Base-by-base conservation (phyloP, 2,888 invertebrate genomes). In the Mongoloraphidia duomilia region DNA sequence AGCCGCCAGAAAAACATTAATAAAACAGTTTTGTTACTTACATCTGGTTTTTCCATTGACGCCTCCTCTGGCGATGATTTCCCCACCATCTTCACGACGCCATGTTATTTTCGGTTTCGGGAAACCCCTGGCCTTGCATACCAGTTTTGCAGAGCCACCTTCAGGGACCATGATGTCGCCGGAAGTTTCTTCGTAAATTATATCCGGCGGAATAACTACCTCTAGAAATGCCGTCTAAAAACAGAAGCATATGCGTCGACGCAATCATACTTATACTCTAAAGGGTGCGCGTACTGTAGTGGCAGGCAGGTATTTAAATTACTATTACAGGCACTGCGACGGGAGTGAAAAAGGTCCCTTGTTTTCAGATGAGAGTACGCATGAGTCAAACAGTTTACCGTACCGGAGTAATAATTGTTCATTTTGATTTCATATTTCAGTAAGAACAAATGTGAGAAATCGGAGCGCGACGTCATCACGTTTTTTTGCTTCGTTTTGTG, bases 121-220 rank as follows among this genome's bases (percentile, higher is more conserved):
- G 62, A 80, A 84, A 5, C 91, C 90, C 51, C 84, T 75, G 2
- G 90, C 89, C 65, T 85, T 86, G 69, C 91, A 91, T 52, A 87
- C 79, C 57, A 91, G 71, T 65, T 89, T 90, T 0, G 88, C 89
- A 8, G 87, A 82, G 38, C 90, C 89, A 46, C 90, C 90, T 70
- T 91, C 91, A n/a, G 89, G 89, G 48, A 92, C 90, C 86, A 90
- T 90, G 77, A 92, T 81, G 65, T 93, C 93, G 11, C 91, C 90
- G 46, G 91, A 88, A 9, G 90, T 90, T 65, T 90, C 90, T 62
- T 90, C 90, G 63, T 85, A 86, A 59, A 89, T 74, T 57, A 91
- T 89, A 63, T 91, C 91, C 47, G 91, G 91, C 35, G 91, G 89
- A 61, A 91, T 89, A 34, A 92, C 91, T 56, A 93, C 92, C 69